Evolutionary conservation across 1,140 invertebrate species (phyloP).

Genomic region (Pachypsylla venusta): DNA sequence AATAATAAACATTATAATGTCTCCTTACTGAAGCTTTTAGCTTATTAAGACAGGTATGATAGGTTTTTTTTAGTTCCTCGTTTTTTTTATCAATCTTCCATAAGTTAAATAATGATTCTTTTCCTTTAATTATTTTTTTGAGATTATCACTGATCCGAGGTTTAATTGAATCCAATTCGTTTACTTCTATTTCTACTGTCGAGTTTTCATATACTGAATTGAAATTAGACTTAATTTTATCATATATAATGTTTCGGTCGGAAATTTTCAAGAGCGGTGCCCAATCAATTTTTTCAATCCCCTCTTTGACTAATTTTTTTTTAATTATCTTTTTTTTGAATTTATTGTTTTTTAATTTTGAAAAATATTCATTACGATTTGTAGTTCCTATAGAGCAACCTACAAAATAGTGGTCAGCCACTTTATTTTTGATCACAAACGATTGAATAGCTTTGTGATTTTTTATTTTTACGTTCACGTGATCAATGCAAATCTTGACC

Average conservation of each 20-base stretch:
- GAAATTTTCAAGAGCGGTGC: not conserved
- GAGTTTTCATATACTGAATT: not conserved
- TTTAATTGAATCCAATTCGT: not conserved
- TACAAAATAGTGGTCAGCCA: constrained; percentile 4
- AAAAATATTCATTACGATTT: not conserved
- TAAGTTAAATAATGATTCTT: not conserved
- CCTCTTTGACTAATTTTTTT: not conserved
- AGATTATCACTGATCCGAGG: not conserved
- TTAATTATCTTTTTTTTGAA: not conserved
- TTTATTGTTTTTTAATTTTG: not conserved
- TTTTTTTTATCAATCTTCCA: not conserved
- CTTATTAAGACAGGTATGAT: not conserved
- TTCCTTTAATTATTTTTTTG: not conserved
- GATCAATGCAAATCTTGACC: not conserved
- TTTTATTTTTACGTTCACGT: not conserved
- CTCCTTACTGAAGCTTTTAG: not conserved
- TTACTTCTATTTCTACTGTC: not conserved
- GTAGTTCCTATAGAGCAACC: not conserved
- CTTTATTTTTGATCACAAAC: not conserved
- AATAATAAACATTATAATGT: not conserved
- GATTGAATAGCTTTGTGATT: too few relatives aligned
- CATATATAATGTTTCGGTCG: not conserved
- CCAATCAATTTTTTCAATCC: not conserved
- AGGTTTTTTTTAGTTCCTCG: not conserved
- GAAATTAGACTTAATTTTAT: not conserved